phyloP scores from a whole-genome alignment of 2,797 vertebrate species.

The Gambusia yucatana region DNA sequence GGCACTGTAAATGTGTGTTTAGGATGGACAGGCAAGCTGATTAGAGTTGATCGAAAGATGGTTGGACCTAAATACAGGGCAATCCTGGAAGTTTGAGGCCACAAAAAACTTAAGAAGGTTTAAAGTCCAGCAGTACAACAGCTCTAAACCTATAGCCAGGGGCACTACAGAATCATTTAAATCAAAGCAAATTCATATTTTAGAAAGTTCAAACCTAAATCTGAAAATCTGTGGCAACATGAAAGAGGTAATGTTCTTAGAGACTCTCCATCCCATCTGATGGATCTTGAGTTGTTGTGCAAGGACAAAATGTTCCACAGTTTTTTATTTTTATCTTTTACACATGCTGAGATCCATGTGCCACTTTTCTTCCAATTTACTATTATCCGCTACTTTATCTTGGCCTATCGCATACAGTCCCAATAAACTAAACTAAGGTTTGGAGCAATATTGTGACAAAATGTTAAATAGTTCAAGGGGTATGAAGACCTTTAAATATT shows the following conservation, averaged over 20 bases:
- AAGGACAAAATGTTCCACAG: neutral
- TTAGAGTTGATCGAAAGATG: neutral
- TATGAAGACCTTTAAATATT: constrained; percentile 3
- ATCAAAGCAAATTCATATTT: neutral
- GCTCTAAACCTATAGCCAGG: neutral
- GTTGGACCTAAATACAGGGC: neutral
- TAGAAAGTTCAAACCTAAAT: neutral
- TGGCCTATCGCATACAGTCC: neutral
- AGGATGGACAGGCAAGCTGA: neutral
- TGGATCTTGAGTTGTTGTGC: neutral
- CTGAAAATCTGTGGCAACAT: neutral
- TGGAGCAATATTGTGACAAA: neutral
- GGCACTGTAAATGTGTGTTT: neutral
- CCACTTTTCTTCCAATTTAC: neutral
- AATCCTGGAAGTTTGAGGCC: neutral
- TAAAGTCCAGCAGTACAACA: neutral
- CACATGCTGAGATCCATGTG: neutral
- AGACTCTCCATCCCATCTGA: neutral
- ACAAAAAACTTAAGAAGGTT: neutral
- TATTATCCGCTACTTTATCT: neutral
- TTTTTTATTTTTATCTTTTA: neutral
- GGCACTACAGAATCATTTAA: neutral
- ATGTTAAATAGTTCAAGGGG: neutral
- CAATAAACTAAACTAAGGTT: neutral
- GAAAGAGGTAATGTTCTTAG: neutral